Evolutionary conservation across 1,140 invertebrate genomes (phyloP), one percentile per base, ranked within the genome.

Genomic region (Hypsibius dujardini): DNA sequence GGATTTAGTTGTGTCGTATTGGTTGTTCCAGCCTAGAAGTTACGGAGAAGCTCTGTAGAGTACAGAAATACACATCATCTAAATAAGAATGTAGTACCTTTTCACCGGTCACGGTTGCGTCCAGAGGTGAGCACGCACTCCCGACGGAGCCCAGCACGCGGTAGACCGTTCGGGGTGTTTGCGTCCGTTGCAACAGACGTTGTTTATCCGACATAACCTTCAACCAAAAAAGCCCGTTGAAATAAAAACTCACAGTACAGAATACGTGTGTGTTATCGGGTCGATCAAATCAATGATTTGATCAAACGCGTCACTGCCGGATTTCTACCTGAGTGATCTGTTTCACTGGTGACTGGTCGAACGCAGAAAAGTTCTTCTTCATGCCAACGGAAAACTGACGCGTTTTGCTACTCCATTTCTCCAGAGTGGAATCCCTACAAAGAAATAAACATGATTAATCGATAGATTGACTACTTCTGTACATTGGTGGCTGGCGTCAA

Each of bases 321-420:
- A 67, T 69, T 59, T 14, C 70, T 74, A 80, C 80, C 76, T 87
- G 89, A 71, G 92, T 86, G 73, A 96, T 91, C 80, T 94, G 90
- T 75, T 88, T 87, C 1, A 95, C 75, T 1, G 89, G 85, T 47
- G 87, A 83, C 74, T 88, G 87, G 74, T 88, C 86, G 75, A 87
- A 85, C 28, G 84, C 83, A 79, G 79, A 86, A 84, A 80, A 86
- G 72, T 74, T 86, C 84, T 74, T 76, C 47, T 71, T 81, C 83
- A 69, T 78, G 82, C 1, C 79, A 80, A 70, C 84, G 84, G 62
- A 83, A 83, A 7, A 80, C 56, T 74, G 77, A 80, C 2, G 78
- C 0, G 90, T 95, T 78, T 90, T 92, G 72, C 93, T 88, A 80
- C 92, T 88, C 92, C 92, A 97, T 78, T 92, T 92, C 75, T 92